Conservation (phyloP, 2,888 invertebrate genomes). For the Serripes groenlandicus region DNA sequence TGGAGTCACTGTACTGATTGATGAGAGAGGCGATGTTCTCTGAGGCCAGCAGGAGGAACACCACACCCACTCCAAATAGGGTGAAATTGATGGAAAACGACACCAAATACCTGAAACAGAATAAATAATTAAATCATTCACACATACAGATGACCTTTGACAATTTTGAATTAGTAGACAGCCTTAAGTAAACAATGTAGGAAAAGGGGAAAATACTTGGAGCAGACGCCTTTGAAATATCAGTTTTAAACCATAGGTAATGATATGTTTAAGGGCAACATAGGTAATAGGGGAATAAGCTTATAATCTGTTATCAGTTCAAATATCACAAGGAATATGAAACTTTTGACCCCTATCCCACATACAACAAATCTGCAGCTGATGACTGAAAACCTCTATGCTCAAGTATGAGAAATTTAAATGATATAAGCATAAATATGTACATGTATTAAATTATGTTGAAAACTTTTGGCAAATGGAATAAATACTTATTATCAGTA, state of each 20-base stretch:
- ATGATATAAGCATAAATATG: too few species aligned
- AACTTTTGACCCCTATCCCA: too few species aligned
- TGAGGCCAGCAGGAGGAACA: conserved; percentile 90
- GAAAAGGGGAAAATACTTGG: neutral
- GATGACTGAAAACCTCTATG: too few species aligned
- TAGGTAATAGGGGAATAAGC: too few species aligned
- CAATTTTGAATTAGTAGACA: neutral
- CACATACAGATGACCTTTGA: neutral
- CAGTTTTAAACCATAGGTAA: too few species aligned
- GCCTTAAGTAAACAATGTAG: too few species aligned
- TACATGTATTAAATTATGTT: too few species aligned
- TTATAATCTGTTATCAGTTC: too few species aligned
- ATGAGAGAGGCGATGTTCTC: conserved; percentile 92
- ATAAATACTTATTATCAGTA: neutral
- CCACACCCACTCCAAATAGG: conserved; percentile 90
- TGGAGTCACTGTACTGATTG: conserved; percentile 86
- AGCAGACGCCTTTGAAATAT: neutral
- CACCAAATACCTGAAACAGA: conserved; percentile 86
- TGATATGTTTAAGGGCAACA: too few species aligned
- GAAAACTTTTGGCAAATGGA: neutral
- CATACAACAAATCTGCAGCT: too few species aligned
- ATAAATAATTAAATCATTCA: neutral
- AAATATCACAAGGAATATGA: too few species aligned
- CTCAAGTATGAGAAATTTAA: too few species aligned
- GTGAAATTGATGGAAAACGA: conserved; percentile 90